Conservation (phyloP, 2,888 invertebrate genomes). For the Atethmia centrago region DNA sequence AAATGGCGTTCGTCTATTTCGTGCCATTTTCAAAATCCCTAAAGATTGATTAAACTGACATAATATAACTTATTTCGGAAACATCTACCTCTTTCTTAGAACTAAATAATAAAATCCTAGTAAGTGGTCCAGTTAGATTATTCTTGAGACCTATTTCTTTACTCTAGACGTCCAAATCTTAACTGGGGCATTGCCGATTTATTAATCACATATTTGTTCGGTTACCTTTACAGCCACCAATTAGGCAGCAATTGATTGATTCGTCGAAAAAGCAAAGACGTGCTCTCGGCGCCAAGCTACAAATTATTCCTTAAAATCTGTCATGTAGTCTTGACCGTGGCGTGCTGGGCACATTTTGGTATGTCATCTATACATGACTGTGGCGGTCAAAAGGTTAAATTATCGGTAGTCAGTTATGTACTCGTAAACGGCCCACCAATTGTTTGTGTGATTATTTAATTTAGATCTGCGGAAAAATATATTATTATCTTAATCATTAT, state of each 20-base stretch:
- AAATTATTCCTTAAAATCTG: too few species aligned
- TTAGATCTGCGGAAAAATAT: constrained; percentile 9
- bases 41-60: not conserved
- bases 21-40: not conserved
- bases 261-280: constrained; percentile 21
- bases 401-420: constrained; percentile 25
- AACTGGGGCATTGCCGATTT: not conserved
- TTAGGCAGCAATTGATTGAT: constrained; percentile 33
- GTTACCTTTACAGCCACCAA: constrained; percentile 21
- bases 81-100: not conserved
- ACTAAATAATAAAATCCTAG: not conserved
- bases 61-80: not conserved
- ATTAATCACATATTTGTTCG: constrained; percentile 18
- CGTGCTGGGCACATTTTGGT: too few species aligned
- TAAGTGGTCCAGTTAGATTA: constrained; percentile 23
- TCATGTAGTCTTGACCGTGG: too few species aligned
- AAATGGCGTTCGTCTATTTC: not conserved
- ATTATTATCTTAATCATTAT: not conserved
- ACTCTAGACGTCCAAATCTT: not conserved
- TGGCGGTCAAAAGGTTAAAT: too few species aligned
- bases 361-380: too few species aligned
- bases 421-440: constrained; percentile 17
- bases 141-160: constrained; percentile 6
- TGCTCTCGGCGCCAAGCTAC: too few species aligned
- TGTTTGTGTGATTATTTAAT: not conserved